Evolutionary conservation across 2,797 vertebrate species (phyloP), one percentile per base, ranked within the genome.

Genomic region (Limosa lapponica): DNA sequence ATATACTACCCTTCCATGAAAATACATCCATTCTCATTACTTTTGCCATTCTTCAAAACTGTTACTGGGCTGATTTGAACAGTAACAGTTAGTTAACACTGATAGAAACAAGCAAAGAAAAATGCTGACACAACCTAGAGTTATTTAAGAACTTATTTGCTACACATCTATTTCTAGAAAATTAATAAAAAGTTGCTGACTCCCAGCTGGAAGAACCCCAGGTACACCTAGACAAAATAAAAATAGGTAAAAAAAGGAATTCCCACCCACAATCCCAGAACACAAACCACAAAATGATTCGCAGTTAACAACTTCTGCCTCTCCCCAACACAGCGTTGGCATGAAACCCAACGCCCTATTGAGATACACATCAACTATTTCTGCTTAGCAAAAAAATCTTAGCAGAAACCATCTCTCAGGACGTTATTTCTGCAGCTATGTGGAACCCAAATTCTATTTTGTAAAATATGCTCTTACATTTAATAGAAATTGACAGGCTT

Each of bases 11-110:
- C 43, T 86, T 83, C 75, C 78, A 75, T 78, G 61, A 89, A 90
- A 95, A 94, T 62, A 91, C 65, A 89, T 95, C 92, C 41, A 34
- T 85, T 94, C 79, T 57, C 72, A 93, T 92, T 94, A 90, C 83
- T 92, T 83, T 64, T 82, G 41, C 83, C 85, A 90, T 92, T 96
- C 75, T 83, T 94, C 90, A 95, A 73, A 96, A 78, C 64, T 41
- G 46, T 74, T 93, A 89, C 78, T 3, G 4, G 69, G 44, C 64
- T 82, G 89, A 92, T 78, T 58, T 90, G 64, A 93, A 87, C 83
- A 85, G 71, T 58, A 95, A 82, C 73, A 92, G 62, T 82, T 79
- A 87, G 88, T 83, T 95, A 95, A 90, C 13, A 16, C 30, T 55
- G 92, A 85, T 4, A 71, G 79, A 93, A 96, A 95, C 61, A 87